These are phyloP conservation scores for Schizaphis graminum DNA, from an alignment of 2,888 invertebrate genomes.

Conservation along the genomic window DNA sequence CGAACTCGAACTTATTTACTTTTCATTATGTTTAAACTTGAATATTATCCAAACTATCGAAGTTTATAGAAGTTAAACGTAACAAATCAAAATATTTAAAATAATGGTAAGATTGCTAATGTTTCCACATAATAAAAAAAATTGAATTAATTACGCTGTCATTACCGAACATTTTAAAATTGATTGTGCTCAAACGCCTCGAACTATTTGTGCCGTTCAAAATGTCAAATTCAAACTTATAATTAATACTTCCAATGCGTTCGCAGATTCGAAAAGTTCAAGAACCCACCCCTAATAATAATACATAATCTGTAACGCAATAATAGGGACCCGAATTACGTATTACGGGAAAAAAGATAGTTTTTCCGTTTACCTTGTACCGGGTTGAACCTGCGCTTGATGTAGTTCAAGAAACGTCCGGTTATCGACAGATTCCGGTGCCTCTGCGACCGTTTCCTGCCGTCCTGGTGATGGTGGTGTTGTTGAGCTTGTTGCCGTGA, in stretches of 20 bases:
- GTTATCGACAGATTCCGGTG: constrained; percentile 68
- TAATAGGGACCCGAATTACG: background rate
- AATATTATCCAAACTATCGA: background rate
- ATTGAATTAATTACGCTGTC: background rate
- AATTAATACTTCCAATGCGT: background rate
- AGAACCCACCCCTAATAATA: background rate
- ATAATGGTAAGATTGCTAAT: background rate
- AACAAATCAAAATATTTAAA: background rate
- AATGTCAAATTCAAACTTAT: background rate
- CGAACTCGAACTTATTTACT: background rate
- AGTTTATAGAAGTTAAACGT: background rate
- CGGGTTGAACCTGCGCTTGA: constrained; percentile 69
- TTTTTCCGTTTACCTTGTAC: constrained; percentile 68
- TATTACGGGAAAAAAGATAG: background rate
- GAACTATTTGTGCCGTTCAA: background rate
- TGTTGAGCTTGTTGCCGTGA: constrained; percentile 43
- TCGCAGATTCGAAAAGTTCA: background rate
- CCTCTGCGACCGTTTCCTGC: constrained; percentile 49
- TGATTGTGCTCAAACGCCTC: background rate
- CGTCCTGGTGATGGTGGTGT: constrained; percentile 50
- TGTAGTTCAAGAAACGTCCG: constrained; percentile 69
- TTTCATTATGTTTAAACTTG: background rate
- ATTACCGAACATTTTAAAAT: background rate
- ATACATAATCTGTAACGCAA: background rate
- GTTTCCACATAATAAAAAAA: background rate